These are phyloP conservation scores for Drosophila lowei DNA, from an alignment of 1,140 invertebrate genomes.

Conservation along the genomic window DNA sequence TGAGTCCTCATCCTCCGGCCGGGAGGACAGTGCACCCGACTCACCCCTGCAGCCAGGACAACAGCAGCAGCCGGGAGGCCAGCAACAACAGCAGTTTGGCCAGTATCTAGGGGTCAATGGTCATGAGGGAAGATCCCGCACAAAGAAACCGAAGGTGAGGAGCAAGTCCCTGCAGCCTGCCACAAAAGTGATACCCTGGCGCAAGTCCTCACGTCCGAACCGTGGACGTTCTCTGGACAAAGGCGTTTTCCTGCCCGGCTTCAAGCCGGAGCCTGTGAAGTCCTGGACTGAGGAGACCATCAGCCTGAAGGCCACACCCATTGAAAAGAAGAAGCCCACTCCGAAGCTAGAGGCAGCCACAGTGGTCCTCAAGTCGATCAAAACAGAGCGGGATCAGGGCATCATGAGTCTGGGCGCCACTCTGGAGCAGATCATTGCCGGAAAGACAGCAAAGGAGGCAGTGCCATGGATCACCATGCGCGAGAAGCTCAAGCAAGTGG, in stretches of 20 bases:
- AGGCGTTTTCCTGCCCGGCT: slow-evolving; percentile 68
- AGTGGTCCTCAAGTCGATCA: slow-evolving; percentile 81
- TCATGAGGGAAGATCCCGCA: slow-evolving; percentile 70
- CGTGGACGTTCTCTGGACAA: slow-evolving; percentile 81
- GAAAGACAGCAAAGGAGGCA: slow-evolving; percentile 77
- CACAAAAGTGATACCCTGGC: slow-evolving; percentile 77
- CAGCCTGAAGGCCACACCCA: slow-evolving; percentile 84
- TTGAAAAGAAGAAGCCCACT: slow-evolving; percentile 79
- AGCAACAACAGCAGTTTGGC: slow-evolving; percentile 50
- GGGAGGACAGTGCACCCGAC: slow-evolving; percentile 78
- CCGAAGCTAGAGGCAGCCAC: slow-evolving; percentile 78
- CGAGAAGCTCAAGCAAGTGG: slow-evolving; percentile 75
- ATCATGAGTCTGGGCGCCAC: slow-evolving; percentile 76
- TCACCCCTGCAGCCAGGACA: slow-evolving; percentile 62
- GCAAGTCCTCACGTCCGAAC: slow-evolving; percentile 71
- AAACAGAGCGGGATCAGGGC: slow-evolving; percentile 75
- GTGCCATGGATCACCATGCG: slow-evolving; percentile 83
- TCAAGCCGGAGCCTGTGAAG: slow-evolving; percentile 80
- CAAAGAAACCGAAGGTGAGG: slow-evolving; percentile 68
- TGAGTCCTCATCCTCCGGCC: slow-evolving; percentile 80
- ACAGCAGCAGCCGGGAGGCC: slow-evolving; percentile 49
- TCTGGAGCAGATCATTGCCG: slow-evolving; percentile 75
- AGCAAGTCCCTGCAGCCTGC: slow-evolving; percentile 78
- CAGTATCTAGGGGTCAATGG: slow-evolving; percentile 74
- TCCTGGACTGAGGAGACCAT: slow-evolving; percentile 85